These are phyloP conservation scores for Leptinotarsa tumamoca DNA, from an alignment of 2,888 invertebrate genomes.

Conservation along the genomic window DNA sequence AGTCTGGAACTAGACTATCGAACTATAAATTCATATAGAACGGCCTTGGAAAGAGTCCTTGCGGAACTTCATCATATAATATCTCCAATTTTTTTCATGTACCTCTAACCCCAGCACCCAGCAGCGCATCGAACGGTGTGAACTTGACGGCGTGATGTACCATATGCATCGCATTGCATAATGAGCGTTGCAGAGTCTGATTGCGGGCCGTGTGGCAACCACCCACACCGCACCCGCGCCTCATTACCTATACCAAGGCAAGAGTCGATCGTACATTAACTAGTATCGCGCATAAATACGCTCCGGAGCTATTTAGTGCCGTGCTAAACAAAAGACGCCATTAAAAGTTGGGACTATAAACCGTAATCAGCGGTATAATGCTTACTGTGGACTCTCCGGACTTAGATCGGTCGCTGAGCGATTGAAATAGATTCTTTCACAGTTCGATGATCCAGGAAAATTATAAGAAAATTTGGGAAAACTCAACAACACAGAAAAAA, in stretches of 20 bases:
- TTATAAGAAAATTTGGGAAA: neutral
- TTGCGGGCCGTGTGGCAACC: conserved; percentile 49
- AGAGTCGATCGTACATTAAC: conserved; percentile 58
- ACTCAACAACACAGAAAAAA: neutral
- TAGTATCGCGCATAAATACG: conserved; percentile 61
- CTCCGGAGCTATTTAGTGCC: conserved; percentile 62
- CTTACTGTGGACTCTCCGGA: conserved; percentile 43
- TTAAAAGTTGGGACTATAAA: conserved; percentile 62
- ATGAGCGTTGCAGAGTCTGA: conserved; percentile 39
- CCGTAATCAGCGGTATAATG: conserved; percentile 59
- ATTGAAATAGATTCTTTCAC: conserved; percentile 1
- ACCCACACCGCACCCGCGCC: conserved; percentile 61
- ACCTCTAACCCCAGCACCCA: neutral
- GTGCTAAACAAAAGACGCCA: conserved; percentile 64
- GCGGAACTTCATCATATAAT: neutral
- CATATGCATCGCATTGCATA: conserved; percentile 22
- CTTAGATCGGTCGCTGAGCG: conserved; percentile 17
- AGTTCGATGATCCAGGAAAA: neutral
- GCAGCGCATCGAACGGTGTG: conserved; percentile 1
- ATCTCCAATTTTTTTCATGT: neutral
- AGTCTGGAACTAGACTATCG: too few relatives aligned
- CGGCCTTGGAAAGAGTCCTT: too few relatives aligned
- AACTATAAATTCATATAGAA: too few relatives aligned
- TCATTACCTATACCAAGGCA: conserved; percentile 58
- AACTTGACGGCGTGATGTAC: conserved; percentile 20